Evolutionary conservation across 2,888 invertebrate genomes (phyloP).

Genomic region (Keiferia lycopersicella): DNA sequence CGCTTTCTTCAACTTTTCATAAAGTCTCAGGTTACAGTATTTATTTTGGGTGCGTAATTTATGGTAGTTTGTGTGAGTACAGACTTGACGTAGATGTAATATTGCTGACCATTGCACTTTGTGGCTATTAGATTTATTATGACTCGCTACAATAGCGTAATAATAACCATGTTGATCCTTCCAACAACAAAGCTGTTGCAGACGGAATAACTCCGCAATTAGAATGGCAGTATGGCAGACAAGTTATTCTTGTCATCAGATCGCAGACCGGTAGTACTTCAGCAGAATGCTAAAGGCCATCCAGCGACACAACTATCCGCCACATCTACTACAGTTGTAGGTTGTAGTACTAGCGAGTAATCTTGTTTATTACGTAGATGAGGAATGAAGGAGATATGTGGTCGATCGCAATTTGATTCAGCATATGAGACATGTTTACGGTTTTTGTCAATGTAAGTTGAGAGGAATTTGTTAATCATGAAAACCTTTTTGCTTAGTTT

Average conservation of each 20-base stretch:
- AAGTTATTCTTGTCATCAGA: conserved; percentile 22
- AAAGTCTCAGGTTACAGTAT: background rate
- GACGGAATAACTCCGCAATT: conserved; percentile 19
- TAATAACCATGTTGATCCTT: background rate
- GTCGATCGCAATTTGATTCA: background rate
- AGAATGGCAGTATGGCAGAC: conserved; percentile 15
- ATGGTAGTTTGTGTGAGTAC: background rate
- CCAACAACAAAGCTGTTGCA: background rate
- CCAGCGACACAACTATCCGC: conserved; percentile 26
- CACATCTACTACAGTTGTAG: conserved; percentile 18
- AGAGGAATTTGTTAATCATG: too few species aligned
- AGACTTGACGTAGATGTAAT: too few species aligned
- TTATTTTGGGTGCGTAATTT: background rate
- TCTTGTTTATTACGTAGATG: conserved; percentile 45
- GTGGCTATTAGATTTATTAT: too few species aligned
- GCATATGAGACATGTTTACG: background rate
- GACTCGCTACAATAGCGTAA: background rate
- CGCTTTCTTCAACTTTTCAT: background rate
- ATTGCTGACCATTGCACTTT: too few species aligned
- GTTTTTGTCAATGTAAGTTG: too few species aligned
- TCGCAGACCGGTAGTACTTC: conserved; percentile 25
- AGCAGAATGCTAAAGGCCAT: conserved; percentile 28
- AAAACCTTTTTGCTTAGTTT: too few species aligned
- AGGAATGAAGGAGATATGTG: conserved; percentile 1
- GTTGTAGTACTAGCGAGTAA: conserved; percentile 35